phyloP scores from a whole-genome alignment of 2,113 vertebrate species.

The Sceloporus tristichus region DNA sequence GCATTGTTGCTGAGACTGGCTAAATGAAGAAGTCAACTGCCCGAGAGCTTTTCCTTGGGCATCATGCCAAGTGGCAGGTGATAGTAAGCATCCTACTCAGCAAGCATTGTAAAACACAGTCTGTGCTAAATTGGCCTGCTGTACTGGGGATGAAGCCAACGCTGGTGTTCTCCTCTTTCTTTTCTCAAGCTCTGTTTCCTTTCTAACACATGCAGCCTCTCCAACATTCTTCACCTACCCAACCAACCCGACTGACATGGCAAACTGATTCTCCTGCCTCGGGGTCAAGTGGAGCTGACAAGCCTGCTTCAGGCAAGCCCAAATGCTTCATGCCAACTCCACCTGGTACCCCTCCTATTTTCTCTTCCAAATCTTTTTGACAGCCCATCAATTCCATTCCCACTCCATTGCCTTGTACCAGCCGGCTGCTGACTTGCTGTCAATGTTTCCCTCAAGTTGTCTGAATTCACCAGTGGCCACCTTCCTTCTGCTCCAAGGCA shows the following conservation, averaged over 20 bases:
- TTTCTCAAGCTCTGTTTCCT: conserved; percentile 6
- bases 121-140: neutral
- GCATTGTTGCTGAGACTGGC: neutral
- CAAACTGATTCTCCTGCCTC: neutral
- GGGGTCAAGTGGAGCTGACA: neutral
- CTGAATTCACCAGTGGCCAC: conserved; percentile 15
- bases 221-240: neutral
- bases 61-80: neutral
- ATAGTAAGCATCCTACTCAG: no score
- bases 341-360: conserved; percentile 1
- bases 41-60: neutral
- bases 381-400: fast-evolving
- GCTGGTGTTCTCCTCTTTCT: neutral
- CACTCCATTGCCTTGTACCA: no score
- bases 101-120: neutral
- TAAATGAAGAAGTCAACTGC: neutral
- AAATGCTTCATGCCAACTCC: neutral
- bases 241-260: conserved; percentile 29
- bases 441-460: conserved; percentile 17
- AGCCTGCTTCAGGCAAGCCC: conserved; percentile 1
- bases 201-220: neutral
- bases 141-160: conserved; percentile 14
- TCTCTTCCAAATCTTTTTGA: fast-evolving
- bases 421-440: conserved; percentile 25
- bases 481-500: neutral